These are phyloP conservation scores for Grammomys surdaster DNA, from an alignment of 2,113 vertebrate species.

Conservation along the genomic window DNA sequence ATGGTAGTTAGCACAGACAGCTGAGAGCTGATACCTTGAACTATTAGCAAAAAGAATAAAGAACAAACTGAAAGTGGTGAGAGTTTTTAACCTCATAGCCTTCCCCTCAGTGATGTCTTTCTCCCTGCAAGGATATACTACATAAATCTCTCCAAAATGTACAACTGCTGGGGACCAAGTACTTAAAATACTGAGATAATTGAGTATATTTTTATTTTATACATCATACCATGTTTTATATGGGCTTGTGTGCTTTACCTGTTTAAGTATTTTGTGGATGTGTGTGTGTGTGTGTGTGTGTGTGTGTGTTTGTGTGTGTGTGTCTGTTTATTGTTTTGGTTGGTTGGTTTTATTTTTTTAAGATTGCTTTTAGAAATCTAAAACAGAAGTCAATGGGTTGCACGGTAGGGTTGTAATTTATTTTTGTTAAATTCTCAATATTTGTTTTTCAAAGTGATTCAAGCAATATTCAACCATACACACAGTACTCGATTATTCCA, in stretches of 20 bases:
- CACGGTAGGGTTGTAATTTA: neutral
- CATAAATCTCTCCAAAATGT: no score
- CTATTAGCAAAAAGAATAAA: no score
- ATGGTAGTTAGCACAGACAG: no score
- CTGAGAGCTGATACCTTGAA: no score
- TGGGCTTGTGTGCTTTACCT: neutral
- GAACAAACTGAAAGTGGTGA: no score
- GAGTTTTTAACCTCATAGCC: no score
- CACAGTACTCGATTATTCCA: neutral
- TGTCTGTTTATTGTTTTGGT: neutral
- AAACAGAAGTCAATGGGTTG: neutral
- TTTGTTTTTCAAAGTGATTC: neutral
- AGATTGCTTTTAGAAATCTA: neutral
- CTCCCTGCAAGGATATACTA: no score
- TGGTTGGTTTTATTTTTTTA: neutral
- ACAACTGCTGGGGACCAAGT: no score
- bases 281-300: neutral
- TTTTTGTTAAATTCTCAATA: neutral
- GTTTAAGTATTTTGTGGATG: neutral
- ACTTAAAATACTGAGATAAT: no score
- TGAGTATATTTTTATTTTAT: no score
- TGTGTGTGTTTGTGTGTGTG: no score
- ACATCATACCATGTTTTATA: neutral
- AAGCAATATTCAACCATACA: neutral
- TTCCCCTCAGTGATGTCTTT: no score